A percentile compares a stretch with the other conserved stretches of the same genome.
These are phyloP conservation scores for Pyrgus malvae DNA, from an alignment of 2,888 invertebrate genomes.

Conservation along the genomic window DNA sequence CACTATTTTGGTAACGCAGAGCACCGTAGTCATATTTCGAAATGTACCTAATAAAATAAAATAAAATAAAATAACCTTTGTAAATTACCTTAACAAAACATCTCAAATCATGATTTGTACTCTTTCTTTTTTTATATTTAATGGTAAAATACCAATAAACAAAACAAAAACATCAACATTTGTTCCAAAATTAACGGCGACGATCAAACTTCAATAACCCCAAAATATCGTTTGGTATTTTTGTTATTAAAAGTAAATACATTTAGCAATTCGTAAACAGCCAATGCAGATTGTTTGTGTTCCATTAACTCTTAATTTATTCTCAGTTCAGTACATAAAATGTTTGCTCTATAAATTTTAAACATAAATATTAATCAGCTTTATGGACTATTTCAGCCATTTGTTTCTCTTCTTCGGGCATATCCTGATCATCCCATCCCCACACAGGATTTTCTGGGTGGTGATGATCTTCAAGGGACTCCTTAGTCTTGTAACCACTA, in stretches of 20 bases:
- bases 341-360: background rate
- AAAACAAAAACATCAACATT: no score
- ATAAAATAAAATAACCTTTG: no score
- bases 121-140: background rate
- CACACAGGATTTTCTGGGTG: constrained; percentile 83
- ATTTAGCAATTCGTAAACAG: background rate
- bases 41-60: no score
- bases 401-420: constrained; percentile 85
- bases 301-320: background rate
- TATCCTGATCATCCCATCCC: constrained; percentile 93
- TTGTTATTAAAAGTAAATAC: no score
- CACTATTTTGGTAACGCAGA: no score
- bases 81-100: background rate
- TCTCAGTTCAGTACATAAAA: background rate
- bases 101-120: background rate
- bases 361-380: constrained; percentile 43
- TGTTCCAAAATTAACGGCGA: no score
- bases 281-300: background rate
- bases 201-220: no score
- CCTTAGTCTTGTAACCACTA: constrained; percentile 42
- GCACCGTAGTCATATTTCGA: no score
- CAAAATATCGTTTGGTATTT: no score
- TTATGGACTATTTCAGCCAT: constrained; percentile 70
- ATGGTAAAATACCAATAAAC: background rate
- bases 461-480: constrained; percentile 46